Conservation (phyloP, 2,888 invertebrate species). For the Drosophila limbata region DNA sequence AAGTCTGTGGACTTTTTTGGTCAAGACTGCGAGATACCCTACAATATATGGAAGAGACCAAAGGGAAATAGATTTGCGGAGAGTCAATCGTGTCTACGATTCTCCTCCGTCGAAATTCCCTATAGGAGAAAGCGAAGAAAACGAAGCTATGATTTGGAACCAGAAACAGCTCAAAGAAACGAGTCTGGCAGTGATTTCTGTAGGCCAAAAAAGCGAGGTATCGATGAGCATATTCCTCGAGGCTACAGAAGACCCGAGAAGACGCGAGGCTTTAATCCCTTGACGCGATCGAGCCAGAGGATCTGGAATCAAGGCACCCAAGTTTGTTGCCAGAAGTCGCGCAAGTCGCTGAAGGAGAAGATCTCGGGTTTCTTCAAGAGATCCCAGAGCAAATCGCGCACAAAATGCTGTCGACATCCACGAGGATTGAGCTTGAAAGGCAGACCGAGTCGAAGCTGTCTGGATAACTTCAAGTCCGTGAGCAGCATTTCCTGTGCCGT, state of each 20-base stretch:
- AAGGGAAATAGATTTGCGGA: not conserved
- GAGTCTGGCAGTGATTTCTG: conserved; percentile 36
- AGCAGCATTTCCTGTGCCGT: conserved; percentile 9
- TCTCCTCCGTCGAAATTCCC: conserved; percentile 42
- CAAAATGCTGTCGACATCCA: not conserved
- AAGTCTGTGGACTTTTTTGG: conserved; percentile 39
- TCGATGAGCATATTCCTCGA: not conserved
- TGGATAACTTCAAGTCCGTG: not conserved
- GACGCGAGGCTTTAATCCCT: not conserved
- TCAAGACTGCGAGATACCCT: conserved; percentile 46
- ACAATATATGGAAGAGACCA: conserved; percentile 19
- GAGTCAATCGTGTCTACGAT: not conserved
- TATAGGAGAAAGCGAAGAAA: conserved; percentile 12
- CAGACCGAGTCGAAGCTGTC: not conserved
- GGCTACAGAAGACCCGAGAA: not conserved
- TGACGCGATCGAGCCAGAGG: not conserved
- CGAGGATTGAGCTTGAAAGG: not conserved
- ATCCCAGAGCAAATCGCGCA: conserved; percentile 23
- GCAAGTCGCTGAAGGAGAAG: conserved; percentile 23
- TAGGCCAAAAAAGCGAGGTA: not conserved
- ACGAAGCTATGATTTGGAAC: not conserved
- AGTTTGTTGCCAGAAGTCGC: not conserved
- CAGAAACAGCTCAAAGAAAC: not conserved
- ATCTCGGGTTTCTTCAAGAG: conserved; percentile 42
- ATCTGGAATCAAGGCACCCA: not conserved